Base-by-base conservation (phyloP, 92 coral and sea anemone species). In the Umimayanthus chanpuru region DNA sequence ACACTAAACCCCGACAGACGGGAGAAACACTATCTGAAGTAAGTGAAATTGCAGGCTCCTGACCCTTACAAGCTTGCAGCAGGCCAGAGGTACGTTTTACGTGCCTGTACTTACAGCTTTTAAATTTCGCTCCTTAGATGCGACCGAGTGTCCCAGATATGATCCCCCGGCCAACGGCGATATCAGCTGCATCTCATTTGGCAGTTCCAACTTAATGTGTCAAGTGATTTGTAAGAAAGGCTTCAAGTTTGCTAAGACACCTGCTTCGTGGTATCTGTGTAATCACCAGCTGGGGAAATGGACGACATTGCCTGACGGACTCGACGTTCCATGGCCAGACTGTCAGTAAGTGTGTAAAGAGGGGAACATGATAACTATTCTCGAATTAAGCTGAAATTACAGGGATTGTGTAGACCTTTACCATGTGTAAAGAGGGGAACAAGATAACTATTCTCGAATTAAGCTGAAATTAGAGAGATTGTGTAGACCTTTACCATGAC, bases 191-290 rank as follows among this genome's bases (percentile, higher is more conserved):
- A 61, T 79, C 39, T 25, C 9, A 3, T 79, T n/a, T 79, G 28
- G 40, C 18, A 18, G 9, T 9, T 23, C 38, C 14, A 4, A 25
- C n/a, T 47, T 47, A 28, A 4, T 30, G 20, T 79, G 82, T n/a
- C 66, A 79, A 25, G 82, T 79, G 1, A 50, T 9, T 47, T 79
- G 82, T 49, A 29, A 79, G 1, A 79, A 49, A 79, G 82, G 82
- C 40, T 79, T 79, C 41, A 79, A 30, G 10, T 79, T 79, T 79
- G 16, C 67, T 68, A 79, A 79, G 82, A 50, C 65, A 15, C 82
- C 82, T 9, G 82, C 82, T 14, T 28, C 12, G 11, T 49, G 23
- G 38, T 79, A 79, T n/a, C 25, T 50, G n/a, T 79, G 82, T 47
- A 23, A 79, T 29, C 12, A 49, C 21, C 39, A 47, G 68, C 21